Base-by-base conservation (phyloP, 2,113 vertebrate species). In the Crocuta crocuta region DNA sequence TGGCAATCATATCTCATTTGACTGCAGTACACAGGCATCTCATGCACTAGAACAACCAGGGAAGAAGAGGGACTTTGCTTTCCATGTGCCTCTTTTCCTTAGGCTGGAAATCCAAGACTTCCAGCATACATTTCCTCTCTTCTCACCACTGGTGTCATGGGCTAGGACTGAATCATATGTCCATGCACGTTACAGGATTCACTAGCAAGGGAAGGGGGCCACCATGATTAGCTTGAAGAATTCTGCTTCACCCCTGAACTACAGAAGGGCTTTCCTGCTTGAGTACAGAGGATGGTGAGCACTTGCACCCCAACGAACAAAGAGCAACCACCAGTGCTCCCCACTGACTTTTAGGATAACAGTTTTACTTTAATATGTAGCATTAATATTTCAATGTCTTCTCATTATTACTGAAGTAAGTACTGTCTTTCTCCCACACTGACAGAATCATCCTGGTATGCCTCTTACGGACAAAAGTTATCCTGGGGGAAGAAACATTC, bases 321-420 rank as follows among this genome's bases (percentile, higher is more conserved):
- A 33, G 5, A 39, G 16, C 58, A 98, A 26, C 19, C 12, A 76
- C 39, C 66, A 71, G 50, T 89, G 31, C 5, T 74, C 35, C 10
- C 43, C 26, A 81, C 35, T 73, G 35, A 92, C 35, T 31, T n/a
- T 73, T 89, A 43, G 24, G 31, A 55, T 65, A 88, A 31, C 10
- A n/a, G 4, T 81, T 96, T 91, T 50, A 63, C 85, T 65, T 97
- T 83, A 90, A 50, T n/a, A 76, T 61, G 23, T 80, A 80, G 33
- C 63, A 39, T 81, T 63, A 95, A 58, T 58, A 87, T 76, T 89
- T 97, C n/a, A 43, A 4, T 80, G 26, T 68, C 71, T 85, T 86
- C 39, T 80, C 8, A 43, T 88, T 88, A 82, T 89, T 76, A 84
- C 23, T 58, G 23, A 92, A 92, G 7, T 71, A 55, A 55, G 53